Evolutionary conservation across 2,113 vertebrate genomes (phyloP).

Genomic region (Mystacornis crossleyi): DNA sequence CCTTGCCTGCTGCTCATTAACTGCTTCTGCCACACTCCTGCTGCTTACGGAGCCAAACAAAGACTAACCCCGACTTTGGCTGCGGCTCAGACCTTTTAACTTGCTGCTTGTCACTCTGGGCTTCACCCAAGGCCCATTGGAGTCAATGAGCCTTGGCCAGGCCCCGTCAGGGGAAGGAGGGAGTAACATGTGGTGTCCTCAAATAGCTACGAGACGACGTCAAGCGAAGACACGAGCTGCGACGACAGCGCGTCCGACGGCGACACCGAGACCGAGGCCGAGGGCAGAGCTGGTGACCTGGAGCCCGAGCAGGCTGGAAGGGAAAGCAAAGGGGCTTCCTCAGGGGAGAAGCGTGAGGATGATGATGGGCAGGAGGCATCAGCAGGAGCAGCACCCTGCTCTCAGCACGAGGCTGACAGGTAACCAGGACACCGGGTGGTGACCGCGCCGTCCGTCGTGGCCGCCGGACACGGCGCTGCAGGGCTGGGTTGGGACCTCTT

Average conservation of each 20-base stretch:
- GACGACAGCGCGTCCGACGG: conserved; percentile 79
- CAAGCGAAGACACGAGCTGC: conserved; percentile 92
- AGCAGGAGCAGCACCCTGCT: neutral
- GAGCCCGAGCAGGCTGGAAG: neutral
- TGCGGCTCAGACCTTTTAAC: neutral
- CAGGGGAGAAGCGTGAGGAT: neutral
- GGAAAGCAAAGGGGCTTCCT: neutral
- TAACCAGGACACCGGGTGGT: neutral
- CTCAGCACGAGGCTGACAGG: conserved; percentile 56
- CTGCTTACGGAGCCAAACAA: neutral
- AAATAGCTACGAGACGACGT: conserved; percentile 92
- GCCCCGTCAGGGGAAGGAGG: neutral
- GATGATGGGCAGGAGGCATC: neutral
- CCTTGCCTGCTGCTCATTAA: conserved; percentile 37
- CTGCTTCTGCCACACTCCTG: neutral
- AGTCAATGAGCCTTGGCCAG: conserved; percentile 25
- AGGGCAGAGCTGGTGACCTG: neutral
- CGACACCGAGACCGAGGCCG: conserved; percentile 56
- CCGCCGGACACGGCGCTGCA: fast-evolving
- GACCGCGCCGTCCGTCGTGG: fast-evolving
- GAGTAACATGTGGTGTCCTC: conserved; percentile 58
- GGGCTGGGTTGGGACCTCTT: neutral
- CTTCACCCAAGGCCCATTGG: conserved; percentile 34
- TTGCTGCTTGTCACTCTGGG: neutral
- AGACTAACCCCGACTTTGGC: conserved; percentile 4